Evolutionary conservation across 2,888 invertebrate genomes (phyloP).

Genomic region (Drosophila pseudotakahashii): DNA sequence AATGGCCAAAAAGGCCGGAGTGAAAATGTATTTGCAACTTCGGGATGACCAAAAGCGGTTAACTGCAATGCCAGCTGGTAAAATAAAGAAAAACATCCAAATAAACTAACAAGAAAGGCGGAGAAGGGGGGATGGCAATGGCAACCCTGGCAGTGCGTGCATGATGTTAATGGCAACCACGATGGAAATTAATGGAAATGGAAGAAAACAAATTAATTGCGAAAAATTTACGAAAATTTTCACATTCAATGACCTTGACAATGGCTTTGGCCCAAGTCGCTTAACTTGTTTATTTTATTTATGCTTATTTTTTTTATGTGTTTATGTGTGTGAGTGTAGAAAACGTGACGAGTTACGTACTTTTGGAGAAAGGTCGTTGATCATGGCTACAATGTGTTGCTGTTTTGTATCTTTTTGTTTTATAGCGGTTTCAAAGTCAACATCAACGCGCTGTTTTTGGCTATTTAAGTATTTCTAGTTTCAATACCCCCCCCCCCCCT

Average conservation of each 20-base stretch:
- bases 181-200: constrained; percentile 47
- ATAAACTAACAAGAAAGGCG: neutral
- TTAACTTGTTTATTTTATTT: constrained; percentile 28
- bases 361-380: constrained; percentile 79
- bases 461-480: constrained; percentile 73
- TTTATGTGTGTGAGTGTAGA: constrained; percentile 59
- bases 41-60: constrained; percentile 34
- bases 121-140: neutral
- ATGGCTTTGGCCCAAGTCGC: constrained; percentile 62
- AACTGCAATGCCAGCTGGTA: constrained; percentile 24
- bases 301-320: neutral
- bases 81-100: neutral
- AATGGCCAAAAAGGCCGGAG: constrained; percentile 54
- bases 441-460: constrained; percentile 66
- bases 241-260: constrained; percentile 79
- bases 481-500: constrained; percentile 42
- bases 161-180: constrained; percentile 58
- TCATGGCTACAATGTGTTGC: constrained; percentile 62
- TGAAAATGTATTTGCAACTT: constrained; percentile 60
- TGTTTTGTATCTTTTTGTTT: constrained; percentile 16
- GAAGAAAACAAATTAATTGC: constrained; percentile 69
- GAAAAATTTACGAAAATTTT: constrained; percentile 69
- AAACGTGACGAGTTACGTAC: constrained; percentile 78
- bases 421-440: constrained; percentile 72
- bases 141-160: constrained; percentile 41